These are phyloP conservation scores for Elanus axillaris DNA, from an alignment of 2,113 vertebrate species.

Conservation along the genomic window DNA sequence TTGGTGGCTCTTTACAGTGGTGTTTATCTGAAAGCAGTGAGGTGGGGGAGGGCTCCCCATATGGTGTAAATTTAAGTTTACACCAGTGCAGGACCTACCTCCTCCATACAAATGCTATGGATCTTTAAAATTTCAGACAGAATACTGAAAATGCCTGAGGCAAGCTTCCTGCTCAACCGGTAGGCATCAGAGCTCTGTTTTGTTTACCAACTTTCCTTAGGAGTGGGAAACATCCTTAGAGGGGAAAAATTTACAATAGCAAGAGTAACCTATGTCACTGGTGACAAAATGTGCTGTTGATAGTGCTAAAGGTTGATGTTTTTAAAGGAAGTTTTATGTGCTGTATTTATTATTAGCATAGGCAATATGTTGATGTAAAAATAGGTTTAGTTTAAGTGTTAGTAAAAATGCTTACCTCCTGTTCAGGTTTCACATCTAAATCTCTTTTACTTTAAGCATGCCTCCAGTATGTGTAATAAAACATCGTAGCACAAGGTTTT, in stretches of 20 bases:
- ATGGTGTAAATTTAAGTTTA: background rate
- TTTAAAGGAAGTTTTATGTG: conserved; percentile 16
- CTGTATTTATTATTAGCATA: conserved; percentile 37
- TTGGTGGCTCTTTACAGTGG: rapidly evolving
- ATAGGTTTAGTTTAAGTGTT: conserved; percentile 39
- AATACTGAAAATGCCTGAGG: background rate
- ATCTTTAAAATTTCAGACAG: background rate
- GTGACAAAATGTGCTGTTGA: background rate
- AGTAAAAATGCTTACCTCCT: background rate
- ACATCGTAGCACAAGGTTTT: background rate
- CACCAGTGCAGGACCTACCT: too few relatives aligned
- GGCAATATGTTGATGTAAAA: conserved; percentile 25
- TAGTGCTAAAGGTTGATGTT: background rate
- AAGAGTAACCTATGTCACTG: background rate
- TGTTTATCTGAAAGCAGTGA: background rate
- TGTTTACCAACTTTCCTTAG: background rate
- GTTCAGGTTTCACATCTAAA: background rate
- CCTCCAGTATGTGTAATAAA: background rate
- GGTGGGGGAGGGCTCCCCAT: rapidly evolving
- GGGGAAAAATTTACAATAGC: background rate
- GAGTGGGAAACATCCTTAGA: background rate
- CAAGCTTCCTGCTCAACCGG: background rate
- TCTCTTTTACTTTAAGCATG: conserved; percentile 35
- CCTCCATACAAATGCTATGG: too few relatives aligned
- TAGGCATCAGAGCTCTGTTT: background rate